A percentile compares a stretch with the other conserved stretches of the same genome.
Conservation (phyloP, 1,140 invertebrate species). For the Formica selysi region DNA sequence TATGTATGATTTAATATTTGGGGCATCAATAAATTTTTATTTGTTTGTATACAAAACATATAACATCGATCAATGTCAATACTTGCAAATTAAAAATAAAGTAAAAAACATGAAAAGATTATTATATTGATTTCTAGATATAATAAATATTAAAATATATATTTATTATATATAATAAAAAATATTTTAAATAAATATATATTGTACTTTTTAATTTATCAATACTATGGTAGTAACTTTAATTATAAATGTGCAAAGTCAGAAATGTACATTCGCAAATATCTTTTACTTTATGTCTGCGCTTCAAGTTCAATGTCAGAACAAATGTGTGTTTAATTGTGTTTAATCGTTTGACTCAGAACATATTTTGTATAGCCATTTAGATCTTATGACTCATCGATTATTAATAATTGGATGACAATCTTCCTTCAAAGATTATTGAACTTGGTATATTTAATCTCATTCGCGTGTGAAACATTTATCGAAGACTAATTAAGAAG, state of each 20-base stretch:
- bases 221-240: not conserved
- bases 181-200: not conserved
- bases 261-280: not conserved
- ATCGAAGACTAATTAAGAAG: not conserved
- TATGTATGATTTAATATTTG: not conserved
- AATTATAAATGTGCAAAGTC: not conserved
- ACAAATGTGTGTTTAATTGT: not conserved
- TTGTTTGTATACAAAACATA: not conserved
- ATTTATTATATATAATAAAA: conserved; percentile 1
- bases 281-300: not conserved
- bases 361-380: not conserved
- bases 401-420: not conserved
- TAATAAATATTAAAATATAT: not conserved
- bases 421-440: not conserved
- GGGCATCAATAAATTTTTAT: too few relatives aligned
- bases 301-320: not conserved
- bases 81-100: not conserved
- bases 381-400: not conserved
- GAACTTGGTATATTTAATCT: not conserved
- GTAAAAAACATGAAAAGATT: not conserved
- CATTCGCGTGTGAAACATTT: not conserved
- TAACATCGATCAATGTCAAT: not conserved
- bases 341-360: conserved; percentile 1
- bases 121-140: not conserved
- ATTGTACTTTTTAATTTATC: not conserved